These are phyloP conservation scores for Priocnemis perturbator DNA, from an alignment of 2,888 invertebrate genomes.

Conservation along the genomic window DNA sequence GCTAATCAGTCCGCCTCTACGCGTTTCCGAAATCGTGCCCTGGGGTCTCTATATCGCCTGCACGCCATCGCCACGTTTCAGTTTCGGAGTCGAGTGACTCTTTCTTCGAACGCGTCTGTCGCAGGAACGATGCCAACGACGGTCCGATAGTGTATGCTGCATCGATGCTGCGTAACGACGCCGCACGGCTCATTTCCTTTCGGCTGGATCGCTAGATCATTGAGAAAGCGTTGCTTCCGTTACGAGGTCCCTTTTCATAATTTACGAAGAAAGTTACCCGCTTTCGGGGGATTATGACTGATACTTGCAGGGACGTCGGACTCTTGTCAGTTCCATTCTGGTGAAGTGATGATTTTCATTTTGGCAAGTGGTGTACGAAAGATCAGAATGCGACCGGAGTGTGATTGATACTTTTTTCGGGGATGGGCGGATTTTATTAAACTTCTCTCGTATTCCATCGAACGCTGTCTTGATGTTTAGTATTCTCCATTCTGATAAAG, in stretches of 20 bases:
- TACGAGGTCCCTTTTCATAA: background rate
- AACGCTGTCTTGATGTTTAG: too few relatives aligned
- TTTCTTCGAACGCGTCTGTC: background rate
- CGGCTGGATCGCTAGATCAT: background rate
- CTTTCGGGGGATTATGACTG: background rate
- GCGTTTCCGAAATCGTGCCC: slow-evolving; percentile 1
- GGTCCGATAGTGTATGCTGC: background rate
- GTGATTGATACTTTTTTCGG: too few relatives aligned
- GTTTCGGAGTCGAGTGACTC: too few relatives aligned
- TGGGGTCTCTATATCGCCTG: slow-evolving; percentile 31
- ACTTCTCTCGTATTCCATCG: too few relatives aligned
- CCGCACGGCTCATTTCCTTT: background rate
- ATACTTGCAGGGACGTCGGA: background rate
- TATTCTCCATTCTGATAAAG: too few relatives aligned
- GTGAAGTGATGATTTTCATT: too few relatives aligned
- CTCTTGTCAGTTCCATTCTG: too few relatives aligned
- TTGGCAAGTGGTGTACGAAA: too few relatives aligned
- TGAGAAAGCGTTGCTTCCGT: too few relatives aligned
- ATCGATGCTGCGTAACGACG: background rate
- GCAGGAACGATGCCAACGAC: slow-evolving; percentile 2
- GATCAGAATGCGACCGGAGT: too few relatives aligned
- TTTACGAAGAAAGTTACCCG: background rate
- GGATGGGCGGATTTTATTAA: too few relatives aligned
- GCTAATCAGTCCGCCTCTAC: slow-evolving; percentile 49
- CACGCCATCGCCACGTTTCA: too few relatives aligned